Base-by-base conservation (phyloP, 2,113 vertebrate genomes). In the Butorides virescens region DNA sequence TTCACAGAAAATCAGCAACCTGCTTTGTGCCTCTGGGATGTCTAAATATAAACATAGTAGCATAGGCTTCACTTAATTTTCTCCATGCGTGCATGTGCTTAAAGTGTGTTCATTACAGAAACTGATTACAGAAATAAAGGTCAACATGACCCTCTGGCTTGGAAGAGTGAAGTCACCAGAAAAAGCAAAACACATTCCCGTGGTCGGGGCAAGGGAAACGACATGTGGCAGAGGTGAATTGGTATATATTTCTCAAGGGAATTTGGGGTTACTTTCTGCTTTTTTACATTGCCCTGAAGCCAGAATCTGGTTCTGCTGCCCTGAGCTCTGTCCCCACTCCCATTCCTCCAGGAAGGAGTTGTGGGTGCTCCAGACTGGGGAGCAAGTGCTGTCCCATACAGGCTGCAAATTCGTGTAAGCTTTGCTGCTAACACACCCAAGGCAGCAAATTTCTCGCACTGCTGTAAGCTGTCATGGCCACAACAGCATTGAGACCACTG, bases 271-370 rank as follows among this genome's bases (percentile, higher is more conserved):
- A 11, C 17, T 66, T 44, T 5, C 18, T 22, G 5, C 1, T 39
- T 74, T 71, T 63, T 62, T 5, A 2, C 0, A 0, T 23, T 44
- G 30, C 36, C 7, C 16, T 34, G 47, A 61, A 20, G 21, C 7
- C n/a, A 46, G 49, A 49, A 49, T 7, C 20, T 5, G 12, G 32
- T 22, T 20, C 13, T 29, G 25, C 15, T 71, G 30, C 20, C 5
- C 5, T 63, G 46, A 39, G 25, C 20, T 55, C 29, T 55, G 10
- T 19, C 32, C 9, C 15, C 2, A 0, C 20, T 58, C 25, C 22
- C 1, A 1, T 11, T 52, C 4, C 13, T 65, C 44, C 2, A 0
- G 13, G 15, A 47, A 15, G 62, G n/a, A 59, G 19, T 4, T 50
- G 19, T 11, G n/a, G 39, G 32, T 61, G 18, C 9, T 59, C 68